Conservation (phyloP, 1,140 invertebrate species). For the Gonioctena quinquepunctata region DNA sequence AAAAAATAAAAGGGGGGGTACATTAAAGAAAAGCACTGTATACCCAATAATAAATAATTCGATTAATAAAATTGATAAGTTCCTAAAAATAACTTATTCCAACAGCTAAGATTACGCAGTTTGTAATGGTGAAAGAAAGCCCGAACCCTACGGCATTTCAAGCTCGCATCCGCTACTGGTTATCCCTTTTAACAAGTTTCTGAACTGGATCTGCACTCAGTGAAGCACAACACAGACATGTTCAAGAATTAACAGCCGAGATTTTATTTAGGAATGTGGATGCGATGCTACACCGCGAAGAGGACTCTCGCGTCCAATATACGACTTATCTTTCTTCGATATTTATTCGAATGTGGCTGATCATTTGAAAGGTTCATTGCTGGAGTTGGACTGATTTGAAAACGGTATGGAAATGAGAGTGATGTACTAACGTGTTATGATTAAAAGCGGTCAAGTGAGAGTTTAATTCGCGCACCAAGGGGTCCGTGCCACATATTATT, state of each 20-base stretch:
- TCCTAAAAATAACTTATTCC: no score
- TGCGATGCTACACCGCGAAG: background rate
- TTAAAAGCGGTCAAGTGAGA: no score
- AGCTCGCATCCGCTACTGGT: conserved; percentile 15
- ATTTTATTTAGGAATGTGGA: conserved; percentile 44
- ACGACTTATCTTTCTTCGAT: background rate
- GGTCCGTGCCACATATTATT: no score
- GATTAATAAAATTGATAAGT: no score
- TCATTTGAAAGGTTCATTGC: background rate
- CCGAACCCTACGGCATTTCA: background rate
- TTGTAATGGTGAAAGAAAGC: background rate
- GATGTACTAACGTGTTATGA: no score
- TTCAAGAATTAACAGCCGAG: conserved; percentile 42
- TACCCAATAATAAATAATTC: no score
- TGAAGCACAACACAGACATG: conserved; percentile 44
- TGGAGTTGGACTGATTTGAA: background rate
- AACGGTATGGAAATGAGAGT: no score
- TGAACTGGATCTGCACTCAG: conserved; percentile 41
- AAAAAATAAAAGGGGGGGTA: no score
- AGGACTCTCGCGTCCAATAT: background rate
- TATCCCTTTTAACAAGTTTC: conserved; percentile 37
- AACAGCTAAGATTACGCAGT: no score
- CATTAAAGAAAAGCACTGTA: no score
- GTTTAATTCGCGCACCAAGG: no score
- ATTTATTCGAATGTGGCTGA: background rate